Conservation (phyloP, 2,888 invertebrate species). For the Oscheius onirici region DNA sequence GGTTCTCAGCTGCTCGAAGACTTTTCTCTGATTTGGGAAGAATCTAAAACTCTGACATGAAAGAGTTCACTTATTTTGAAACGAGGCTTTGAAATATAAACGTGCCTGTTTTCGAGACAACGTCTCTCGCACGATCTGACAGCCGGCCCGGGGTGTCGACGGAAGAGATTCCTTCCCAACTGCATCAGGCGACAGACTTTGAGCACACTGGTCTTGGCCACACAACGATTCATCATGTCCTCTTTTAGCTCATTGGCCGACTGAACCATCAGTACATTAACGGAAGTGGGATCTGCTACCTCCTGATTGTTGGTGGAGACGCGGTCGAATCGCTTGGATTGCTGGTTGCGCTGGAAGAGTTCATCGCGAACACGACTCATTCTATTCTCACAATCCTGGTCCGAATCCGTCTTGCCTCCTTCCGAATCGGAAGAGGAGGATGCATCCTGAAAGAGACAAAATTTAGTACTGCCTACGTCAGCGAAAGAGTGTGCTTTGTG, state of each 20-base stretch:
- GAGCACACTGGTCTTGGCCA: slow-evolving; percentile 21
- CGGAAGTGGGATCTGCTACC: background rate
- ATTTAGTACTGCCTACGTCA: too few relatives aligned
- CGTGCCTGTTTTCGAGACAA: slow-evolving; percentile 19
- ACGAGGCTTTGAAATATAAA: too few relatives aligned
- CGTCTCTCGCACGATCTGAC: slow-evolving; percentile 19
- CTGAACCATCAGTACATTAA: background rate
- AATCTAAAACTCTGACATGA: slow-evolving; percentile 41
- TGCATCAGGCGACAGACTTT: slow-evolving; percentile 19
- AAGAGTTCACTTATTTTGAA: too few relatives aligned
- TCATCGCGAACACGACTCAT: slow-evolving; percentile 1
- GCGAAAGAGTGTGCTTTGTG: too few relatives aligned
- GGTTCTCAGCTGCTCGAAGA: slow-evolving; percentile 47
- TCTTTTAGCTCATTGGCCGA: slow-evolving; percentile 11
- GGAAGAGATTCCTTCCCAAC: slow-evolving; percentile 20
- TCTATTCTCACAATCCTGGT: slow-evolving; percentile 16
- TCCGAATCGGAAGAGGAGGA: background rate
- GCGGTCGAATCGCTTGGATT: slow-evolving; percentile 7
- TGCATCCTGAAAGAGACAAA: background rate
- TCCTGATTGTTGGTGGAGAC: slow-evolving; percentile 10
- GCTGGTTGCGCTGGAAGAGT: background rate
- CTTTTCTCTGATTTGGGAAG: slow-evolving; percentile 57
- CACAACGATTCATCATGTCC: slow-evolving; percentile 9
- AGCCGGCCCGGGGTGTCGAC: slow-evolving; percentile 1
- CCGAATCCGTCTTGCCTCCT: background rate